Evolutionary conservation across 2,113 vertebrate species (phyloP).

Genomic region (Acanthochromis polyacanthus): DNA sequence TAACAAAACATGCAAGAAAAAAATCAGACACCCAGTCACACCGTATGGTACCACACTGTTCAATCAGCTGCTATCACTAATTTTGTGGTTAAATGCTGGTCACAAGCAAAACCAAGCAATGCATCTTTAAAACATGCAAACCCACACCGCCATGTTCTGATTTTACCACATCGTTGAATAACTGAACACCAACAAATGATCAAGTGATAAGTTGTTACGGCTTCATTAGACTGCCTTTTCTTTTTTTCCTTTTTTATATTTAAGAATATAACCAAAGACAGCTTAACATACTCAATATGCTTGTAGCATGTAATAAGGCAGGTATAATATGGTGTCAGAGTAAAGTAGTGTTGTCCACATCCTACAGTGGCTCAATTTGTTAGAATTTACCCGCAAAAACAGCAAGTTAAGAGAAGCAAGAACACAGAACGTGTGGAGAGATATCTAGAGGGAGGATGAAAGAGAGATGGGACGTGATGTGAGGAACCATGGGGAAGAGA

Average conservation of each 20-base stretch:
- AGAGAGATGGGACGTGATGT: constrained; percentile 35
- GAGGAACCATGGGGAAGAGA: constrained; percentile 48
- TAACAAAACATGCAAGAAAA: not conserved
- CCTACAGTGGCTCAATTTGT: constrained; percentile 1
- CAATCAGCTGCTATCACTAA: too few relatives aligned
- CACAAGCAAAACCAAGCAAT: too few relatives aligned
- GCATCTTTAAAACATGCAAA: too few relatives aligned
- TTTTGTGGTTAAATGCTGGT: too few relatives aligned
- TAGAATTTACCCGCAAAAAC: constrained; percentile 22
- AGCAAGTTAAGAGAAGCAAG: constrained; percentile 13
- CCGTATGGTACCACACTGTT: too few relatives aligned
- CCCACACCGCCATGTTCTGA: too few relatives aligned
- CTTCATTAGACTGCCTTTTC: too few relatives aligned
- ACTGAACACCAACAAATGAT: too few relatives aligned
- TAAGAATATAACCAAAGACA: too few relatives aligned
- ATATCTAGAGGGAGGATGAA: constrained; percentile 25
- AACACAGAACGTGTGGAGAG: constrained; percentile 29
- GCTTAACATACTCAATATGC: not conserved
- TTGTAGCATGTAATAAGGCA: not conserved
- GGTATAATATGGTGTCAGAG: not conserved
- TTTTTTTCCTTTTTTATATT: too few relatives aligned
- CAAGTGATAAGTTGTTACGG: too few relatives aligned
- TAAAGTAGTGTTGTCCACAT: not conserved
- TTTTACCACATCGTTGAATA: too few relatives aligned
- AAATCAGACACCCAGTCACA: not conserved